phyloP scores from a whole-genome alignment of 2,888 invertebrate genomes.

The Bellardia bayeri region DNA sequence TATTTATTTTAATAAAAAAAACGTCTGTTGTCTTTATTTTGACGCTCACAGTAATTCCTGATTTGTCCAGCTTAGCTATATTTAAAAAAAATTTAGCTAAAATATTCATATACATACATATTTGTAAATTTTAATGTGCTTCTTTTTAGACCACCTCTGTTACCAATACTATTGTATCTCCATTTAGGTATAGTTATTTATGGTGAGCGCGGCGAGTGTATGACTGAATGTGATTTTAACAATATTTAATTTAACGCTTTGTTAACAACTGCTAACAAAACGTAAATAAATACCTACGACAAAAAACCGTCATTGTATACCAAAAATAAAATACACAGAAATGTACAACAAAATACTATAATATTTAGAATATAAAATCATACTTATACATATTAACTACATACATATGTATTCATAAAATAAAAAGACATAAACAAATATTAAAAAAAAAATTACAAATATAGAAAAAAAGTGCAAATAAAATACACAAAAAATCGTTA shows the following conservation, averaged over 20 bases:
- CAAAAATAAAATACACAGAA: slow-evolving; percentile 8
- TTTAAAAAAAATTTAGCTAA: too few relatives aligned
- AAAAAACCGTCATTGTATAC: slow-evolving; percentile 35
- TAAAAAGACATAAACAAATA: slow-evolving; percentile 19
- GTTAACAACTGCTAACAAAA: slow-evolving; percentile 57
- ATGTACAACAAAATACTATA: neutral
- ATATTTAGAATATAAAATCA: slow-evolving; percentile 10
- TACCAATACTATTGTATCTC: neutral
- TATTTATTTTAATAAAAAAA: too few relatives aligned
- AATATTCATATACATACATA: too few relatives aligned
- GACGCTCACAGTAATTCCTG: too few relatives aligned
- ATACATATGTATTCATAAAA: neutral
- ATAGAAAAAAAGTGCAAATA: neutral
- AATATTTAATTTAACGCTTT: slow-evolving; percentile 67
- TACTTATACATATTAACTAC: slow-evolving; percentile 6
- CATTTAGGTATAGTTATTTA: neutral
- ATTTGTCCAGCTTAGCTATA: too few relatives aligned
- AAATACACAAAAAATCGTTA: slow-evolving; percentile 23
- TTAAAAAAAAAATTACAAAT: neutral
- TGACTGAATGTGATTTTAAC: slow-evolving; percentile 1
- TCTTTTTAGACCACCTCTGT: neutral
- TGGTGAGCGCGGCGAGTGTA: neutral
- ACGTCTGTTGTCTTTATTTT: too few relatives aligned
- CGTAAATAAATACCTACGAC: slow-evolving; percentile 39
- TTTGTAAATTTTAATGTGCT: too few relatives aligned